Percentiles rank a stretch among this genome's conserved stretches.
phyloP scores from a whole-genome alignment of 2,888 invertebrate genomes.

The Drosophila koepferae region DNA sequence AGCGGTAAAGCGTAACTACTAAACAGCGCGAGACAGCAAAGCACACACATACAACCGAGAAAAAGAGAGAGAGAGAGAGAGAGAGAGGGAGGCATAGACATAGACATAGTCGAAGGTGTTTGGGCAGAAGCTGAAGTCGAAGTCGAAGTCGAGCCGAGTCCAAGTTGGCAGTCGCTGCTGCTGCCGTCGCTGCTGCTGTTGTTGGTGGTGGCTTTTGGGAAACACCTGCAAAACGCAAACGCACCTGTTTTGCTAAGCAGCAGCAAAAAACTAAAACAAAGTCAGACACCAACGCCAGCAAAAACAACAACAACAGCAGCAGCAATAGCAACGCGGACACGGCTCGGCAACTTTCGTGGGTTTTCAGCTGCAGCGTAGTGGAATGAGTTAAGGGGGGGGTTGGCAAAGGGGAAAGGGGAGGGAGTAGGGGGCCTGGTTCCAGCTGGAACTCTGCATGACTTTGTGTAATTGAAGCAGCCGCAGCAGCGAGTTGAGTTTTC shows the following conservation, averaged over 20 bases:
- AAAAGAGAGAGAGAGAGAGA: not conserved
- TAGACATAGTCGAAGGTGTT: not conserved
- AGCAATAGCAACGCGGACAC: constrained; percentile 65
- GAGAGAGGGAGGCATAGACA: not conserved
- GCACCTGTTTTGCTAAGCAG: constrained; percentile 82
- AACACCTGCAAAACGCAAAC: constrained; percentile 83
- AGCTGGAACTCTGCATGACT: constrained; percentile 67
- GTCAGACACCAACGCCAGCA: constrained; percentile 70
- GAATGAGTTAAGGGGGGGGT: not conserved
- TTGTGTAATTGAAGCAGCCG: constrained; percentile 79
- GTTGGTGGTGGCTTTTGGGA: constrained; percentile 76
- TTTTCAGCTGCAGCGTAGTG: constrained; percentile 23
- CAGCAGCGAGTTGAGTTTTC: constrained; percentile 46
- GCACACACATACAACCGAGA: not conserved
- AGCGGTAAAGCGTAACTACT: constrained; percentile 80
- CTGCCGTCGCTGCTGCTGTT: constrained; percentile 13
- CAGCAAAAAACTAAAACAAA: constrained; percentile 75
- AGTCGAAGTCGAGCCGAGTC: constrained; percentile 26
- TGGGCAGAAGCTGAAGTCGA: constrained; percentile 9
- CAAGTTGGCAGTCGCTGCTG: constrained; percentile 32
- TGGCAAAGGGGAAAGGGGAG: not conserved
- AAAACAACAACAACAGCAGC: constrained; percentile 42
- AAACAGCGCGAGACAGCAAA: constrained; percentile 68
- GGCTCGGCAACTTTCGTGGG: constrained; percentile 73
- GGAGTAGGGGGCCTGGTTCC: constrained; percentile 8